Conservation (phyloP, 1,140 invertebrate species). For the Babylonia areolata region DNA sequence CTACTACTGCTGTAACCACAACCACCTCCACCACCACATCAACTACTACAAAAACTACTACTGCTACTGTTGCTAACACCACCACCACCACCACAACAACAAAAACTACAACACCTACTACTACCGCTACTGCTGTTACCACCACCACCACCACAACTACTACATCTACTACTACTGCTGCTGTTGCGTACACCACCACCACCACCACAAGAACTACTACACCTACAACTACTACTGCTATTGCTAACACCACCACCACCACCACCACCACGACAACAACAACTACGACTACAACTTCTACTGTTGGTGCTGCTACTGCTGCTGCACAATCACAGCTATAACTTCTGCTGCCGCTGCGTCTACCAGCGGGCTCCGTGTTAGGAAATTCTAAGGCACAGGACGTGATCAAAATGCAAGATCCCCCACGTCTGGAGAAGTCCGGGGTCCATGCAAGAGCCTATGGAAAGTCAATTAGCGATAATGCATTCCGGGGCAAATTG, state of each 20-base stretch:
- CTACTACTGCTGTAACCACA: too few relatives aligned
- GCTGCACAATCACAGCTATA: too few relatives aligned
- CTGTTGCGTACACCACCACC: neutral
- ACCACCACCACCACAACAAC: too few relatives aligned
- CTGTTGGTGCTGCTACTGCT: too few relatives aligned
- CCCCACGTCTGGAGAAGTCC: neutral
- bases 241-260: neutral
- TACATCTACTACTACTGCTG: neutral
- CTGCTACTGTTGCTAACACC: too few relatives aligned
- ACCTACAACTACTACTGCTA: neutral
- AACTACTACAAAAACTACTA: too few relatives aligned
- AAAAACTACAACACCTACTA: too few relatives aligned
- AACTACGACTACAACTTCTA: neutral
- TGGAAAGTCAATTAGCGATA: conserved; percentile 8
- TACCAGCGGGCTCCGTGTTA: too few relatives aligned
- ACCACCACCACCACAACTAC: too few relatives aligned
- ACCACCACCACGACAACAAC: neutral
- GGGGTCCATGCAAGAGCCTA: neutral
- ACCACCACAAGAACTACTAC: neutral
- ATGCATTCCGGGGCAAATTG: conserved; percentile 6
- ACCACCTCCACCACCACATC: too few relatives aligned
- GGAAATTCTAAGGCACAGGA: neutral
- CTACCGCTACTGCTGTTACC: too few relatives aligned
- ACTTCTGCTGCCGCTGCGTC: too few relatives aligned
- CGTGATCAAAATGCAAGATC: neutral